Base-by-base conservation (phyloP, 2,113 vertebrate species). In the Pseudorectes ferrugineus region DNA sequence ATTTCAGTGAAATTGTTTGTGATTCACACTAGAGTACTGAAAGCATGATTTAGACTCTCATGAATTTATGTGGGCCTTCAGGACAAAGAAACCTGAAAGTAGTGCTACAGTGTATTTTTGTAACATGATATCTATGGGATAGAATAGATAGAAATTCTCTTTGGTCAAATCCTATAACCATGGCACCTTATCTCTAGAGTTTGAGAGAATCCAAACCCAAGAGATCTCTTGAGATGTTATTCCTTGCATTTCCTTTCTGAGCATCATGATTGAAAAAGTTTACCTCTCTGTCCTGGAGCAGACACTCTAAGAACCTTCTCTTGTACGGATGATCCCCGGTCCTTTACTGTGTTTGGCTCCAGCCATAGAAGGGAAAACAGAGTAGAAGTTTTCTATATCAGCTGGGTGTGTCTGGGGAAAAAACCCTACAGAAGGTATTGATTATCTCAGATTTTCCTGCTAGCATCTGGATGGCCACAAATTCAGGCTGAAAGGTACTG, bases 401-500 rank as follows among this genome's bases (percentile, higher is more conserved):
- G 3, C 22, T 35, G 0, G 40, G 10, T 29, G 3, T 6, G 33
- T 31, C 19, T n/a, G 6, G 19, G 17, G 9, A 8, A 68, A 45
- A 67, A 49, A 45, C 3, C 10, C 7, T 74, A 36, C 7, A 66
- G 51, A 42, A 85, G 8, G 3, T 43, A n/a, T 26, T 55, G 26
- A 3, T 51, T 55, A 42, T 29, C 18, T 65, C 40, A 54, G 46
- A 52, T 36, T 85, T 85, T 90, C 14, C 8, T 74, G 11, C 6
- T 51, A 51, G 16, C 1, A 55, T 22, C 26, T 78, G 62, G 6
- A 63, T 38, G 9, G 11, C 8, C 74, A 67, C 11, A 91, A 76
- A 61, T 55, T 52, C n/a, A 52, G 28, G 3, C 24, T 71, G 35
- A 87, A 74, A 43, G 5, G 0, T 24, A 46, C 18, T 46, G 46